Percentiles rank a stretch among this genome's conserved stretches.
Conservation (phyloP, 1,140 invertebrate species). For the Euura lappo region DNA sequence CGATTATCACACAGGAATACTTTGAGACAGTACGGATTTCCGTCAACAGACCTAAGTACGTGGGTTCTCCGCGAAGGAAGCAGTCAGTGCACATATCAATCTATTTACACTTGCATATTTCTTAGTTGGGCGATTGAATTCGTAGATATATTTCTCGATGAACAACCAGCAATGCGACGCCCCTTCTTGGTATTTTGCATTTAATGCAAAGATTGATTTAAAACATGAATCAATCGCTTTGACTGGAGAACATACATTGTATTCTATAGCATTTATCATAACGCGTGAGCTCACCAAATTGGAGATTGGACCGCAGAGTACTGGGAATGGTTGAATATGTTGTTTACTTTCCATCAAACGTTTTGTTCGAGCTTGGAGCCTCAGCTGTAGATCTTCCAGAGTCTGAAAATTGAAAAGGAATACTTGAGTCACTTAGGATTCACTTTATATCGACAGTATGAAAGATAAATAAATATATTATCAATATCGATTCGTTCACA, state of each 20-base stretch:
- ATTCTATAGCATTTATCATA: neutral
- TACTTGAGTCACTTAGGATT: neutral
- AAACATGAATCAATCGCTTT: conserved; percentile 9
- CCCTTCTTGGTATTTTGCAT: neutral
- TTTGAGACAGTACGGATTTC: too few species aligned
- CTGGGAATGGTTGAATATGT: neutral
- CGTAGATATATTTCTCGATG: neutral
- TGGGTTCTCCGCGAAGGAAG: neutral
- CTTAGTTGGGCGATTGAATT: neutral
- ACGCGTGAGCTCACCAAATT: conserved; percentile 1
- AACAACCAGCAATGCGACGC: conserved; percentile 1
- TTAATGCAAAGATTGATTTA: conserved; percentile 10
- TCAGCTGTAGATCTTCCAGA: too few species aligned
- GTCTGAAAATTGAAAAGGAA: conserved; percentile 1
- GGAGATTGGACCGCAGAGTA: neutral
- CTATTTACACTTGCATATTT: neutral
- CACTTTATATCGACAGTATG: neutral
- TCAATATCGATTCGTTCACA: neutral
- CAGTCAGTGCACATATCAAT: neutral
- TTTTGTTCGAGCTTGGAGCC: neutral
- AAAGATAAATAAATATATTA: neutral
- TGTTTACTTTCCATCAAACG: neutral
- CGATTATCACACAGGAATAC: too few species aligned
- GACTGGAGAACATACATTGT: neutral
- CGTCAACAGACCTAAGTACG: neutral